A percentile compares a stretch with the other conserved stretches of the same genome.
Conservation (phyloP, 2,888 invertebrate genomes). For the Morpho helenor region DNA sequence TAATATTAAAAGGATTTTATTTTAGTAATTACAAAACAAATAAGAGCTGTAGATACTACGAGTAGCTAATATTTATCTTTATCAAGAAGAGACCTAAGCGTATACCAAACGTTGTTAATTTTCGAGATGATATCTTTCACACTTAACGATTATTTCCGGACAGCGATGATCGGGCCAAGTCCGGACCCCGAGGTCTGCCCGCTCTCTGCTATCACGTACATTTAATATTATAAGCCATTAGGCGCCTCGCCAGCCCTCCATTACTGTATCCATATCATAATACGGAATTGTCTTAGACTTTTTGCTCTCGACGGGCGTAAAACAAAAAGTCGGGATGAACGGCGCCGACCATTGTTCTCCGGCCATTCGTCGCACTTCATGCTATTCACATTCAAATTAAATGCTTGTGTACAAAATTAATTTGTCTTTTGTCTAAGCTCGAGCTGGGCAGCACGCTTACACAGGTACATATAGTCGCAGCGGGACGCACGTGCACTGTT, state of each 20-base stretch:
- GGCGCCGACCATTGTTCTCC: constrained; percentile 77
- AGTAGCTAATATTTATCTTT: neutral
- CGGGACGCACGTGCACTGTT: constrained; percentile 39
- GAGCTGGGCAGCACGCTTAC: constrained; percentile 36
- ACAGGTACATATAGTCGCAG: constrained; percentile 67
- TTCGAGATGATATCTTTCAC: constrained; percentile 38
- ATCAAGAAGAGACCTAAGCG: constrained; percentile 10
- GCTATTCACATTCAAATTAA: constrained; percentile 80
- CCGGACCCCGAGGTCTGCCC: constrained; percentile 29
- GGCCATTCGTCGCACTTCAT: constrained; percentile 78
- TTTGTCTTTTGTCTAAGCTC: constrained; percentile 78
- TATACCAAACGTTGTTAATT: constrained; percentile 26
- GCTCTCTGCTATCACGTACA: constrained; percentile 61
- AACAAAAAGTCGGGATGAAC: constrained; percentile 71
- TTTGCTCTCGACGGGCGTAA: constrained; percentile 68
- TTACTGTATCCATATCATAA: constrained; percentile 77
- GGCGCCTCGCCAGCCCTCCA: constrained; percentile 68
- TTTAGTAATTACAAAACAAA: too few species aligned
- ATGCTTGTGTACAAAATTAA: constrained; percentile 78
- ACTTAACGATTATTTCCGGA: constrained; percentile 57
- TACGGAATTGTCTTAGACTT: constrained; percentile 77
- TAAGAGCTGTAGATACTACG: neutral
- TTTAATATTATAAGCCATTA: constrained; percentile 77
- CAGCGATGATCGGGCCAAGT: constrained; percentile 29
- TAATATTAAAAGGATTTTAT: too few species aligned